Conservation (phyloP, 2,888 invertebrate species). For the Perdita meconis region DNA sequence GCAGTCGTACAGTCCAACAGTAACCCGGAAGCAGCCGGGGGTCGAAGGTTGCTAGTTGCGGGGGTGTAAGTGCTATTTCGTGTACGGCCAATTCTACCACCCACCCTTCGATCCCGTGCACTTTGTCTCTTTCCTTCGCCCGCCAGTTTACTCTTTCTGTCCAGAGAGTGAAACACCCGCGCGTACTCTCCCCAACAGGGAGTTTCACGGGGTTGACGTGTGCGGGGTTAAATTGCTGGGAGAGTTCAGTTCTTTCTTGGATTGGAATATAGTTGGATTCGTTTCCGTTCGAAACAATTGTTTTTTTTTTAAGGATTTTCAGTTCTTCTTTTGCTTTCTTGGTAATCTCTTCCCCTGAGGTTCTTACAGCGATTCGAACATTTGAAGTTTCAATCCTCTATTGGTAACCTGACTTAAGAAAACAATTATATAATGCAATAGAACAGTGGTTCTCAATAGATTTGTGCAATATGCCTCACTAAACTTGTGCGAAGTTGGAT, state of each 20-base stretch:
- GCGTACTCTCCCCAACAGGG: constrained; percentile 25
- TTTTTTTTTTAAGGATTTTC: constrained; percentile 3
- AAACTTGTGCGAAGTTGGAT: no score
- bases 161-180: constrained; percentile 34
- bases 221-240: constrained; percentile 46
- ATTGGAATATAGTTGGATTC: constrained; percentile 27
- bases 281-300: constrained; percentile 10
- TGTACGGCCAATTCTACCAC: constrained; percentile 78
- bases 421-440: no score
- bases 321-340: constrained; percentile 12
- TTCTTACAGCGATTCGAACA: background rate
- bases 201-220: constrained; percentile 43
- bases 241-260: constrained; percentile 44
- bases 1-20: constrained; percentile 64
- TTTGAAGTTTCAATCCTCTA: background rate
- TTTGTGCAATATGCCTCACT: no score
- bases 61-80: constrained; percentile 83
- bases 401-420: no score
- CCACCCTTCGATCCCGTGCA: constrained; percentile 43
- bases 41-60: constrained; percentile 68
- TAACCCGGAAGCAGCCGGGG: constrained; percentile 57
- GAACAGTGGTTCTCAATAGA: no score
- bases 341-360: constrained; percentile 10
- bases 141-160: constrained; percentile 29
- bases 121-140: constrained; percentile 2